Evolutionary conservation across 2,797 vertebrate genomes (phyloP), one percentile per base, ranked within the genome.

Genomic region (Mergus octosetaceus): DNA sequence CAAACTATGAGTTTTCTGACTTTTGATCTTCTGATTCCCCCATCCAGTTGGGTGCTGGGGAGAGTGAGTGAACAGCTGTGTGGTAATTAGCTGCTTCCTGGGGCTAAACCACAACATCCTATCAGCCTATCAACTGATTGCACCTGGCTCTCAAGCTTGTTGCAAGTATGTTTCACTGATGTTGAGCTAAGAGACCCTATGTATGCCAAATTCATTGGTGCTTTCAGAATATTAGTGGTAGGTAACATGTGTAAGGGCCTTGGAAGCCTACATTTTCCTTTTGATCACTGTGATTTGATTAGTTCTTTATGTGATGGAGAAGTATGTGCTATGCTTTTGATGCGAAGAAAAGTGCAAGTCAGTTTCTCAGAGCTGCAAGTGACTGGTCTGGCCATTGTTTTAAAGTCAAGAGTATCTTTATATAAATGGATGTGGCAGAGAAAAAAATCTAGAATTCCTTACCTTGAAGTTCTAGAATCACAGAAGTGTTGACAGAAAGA

Each of bases 191-290:
- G 14, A 11, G 6, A 32, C 36, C 32, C 22, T 28, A 0, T 1
- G 4, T 51, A 24, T 25, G 27, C 58, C 1, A 0, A 87, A 39
- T 22, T 78, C 62, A 54, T 8, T 1, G 0, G 8, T 62, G 38
- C 10, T 84, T 76, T 86, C 51, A 38, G 61, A 81, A 43, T 19
- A 34, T 62, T 56, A 8, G 2, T 20, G 36, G 15, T 22, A 69
- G 38, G 16, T n/a, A 62, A 56, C 10, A n/a, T n/a, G 38, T 68
- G 5, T 36, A 70, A 36, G 15, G 24, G 32, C 28, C 51, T 53
- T 49, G 38, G 49, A 84, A 84, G 5, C 10, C 58, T 60, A 24
- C 9, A 49, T 75, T 53, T 94, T 51, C 21, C 41, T 83, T 93
- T 41, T 66, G 41, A 36, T 83, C 34, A 27, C 36, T 78, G 41